phyloP scores from a whole-genome alignment of 1,140 invertebrate genomes.

The Drosophila equinoxialis region DNA sequence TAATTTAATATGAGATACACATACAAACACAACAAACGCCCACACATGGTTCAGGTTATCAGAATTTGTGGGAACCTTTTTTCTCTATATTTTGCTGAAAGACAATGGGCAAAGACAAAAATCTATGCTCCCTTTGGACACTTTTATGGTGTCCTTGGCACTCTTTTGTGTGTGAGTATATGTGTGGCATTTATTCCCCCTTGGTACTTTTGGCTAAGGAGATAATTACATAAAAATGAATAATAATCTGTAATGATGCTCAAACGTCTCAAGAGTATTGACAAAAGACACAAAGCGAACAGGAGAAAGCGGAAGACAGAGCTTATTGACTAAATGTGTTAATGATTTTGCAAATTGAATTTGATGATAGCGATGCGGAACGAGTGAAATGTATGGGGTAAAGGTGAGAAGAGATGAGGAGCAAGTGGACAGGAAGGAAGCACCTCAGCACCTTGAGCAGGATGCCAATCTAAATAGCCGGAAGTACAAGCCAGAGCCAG shows the following conservation, averaged over 20 bases:
- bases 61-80: conserved; percentile 2
- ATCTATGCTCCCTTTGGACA: conserved; percentile 14
- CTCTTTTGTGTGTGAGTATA: conserved; percentile 27
- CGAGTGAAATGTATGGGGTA: neutral
- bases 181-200: conserved; percentile 1
- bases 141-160: conserved; percentile 18
- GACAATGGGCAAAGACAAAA: neutral
- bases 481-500: conserved; percentile 42
- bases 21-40: neutral
- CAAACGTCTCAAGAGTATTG: conserved; percentile 58
- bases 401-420: neutral
- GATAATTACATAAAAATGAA: conserved; percentile 81
- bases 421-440: conserved; percentile 45
- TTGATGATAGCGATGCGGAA: conserved; percentile 11
- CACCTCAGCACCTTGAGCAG: conserved; percentile 60
- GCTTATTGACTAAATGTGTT: conserved; percentile 79
- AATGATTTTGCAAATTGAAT: conserved; percentile 78
- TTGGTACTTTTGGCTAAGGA: conserved; percentile 53
- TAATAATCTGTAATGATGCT: conserved; percentile 69
- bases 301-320: conserved; percentile 17
- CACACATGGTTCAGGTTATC: conserved; percentile 22
- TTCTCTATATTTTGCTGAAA: neutral
- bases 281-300: conserved; percentile 36
- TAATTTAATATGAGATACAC: conserved; percentile 35
- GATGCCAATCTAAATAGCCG: conserved; percentile 73